These are phyloP conservation scores for Albula glossodonta DNA, from an alignment of 2,113 vertebrate genomes.

Conservation along the genomic window DNA sequence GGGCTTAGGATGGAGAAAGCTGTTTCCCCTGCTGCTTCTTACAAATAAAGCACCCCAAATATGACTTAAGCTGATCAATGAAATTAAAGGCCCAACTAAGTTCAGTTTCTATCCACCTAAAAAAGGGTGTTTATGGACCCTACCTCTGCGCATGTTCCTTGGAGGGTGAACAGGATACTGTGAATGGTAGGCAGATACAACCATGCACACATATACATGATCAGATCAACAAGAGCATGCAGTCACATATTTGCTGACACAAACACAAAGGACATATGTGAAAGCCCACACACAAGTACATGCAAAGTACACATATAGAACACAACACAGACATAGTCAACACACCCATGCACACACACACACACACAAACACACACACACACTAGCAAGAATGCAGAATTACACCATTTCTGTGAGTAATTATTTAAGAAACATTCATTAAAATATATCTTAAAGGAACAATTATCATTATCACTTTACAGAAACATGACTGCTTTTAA, in stretches of 20 bases:
- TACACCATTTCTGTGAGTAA: neutral
- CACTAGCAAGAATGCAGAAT: neutral
- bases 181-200: neutral
- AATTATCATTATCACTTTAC: slow-evolving; percentile 32
- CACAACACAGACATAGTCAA: too few relatives aligned
- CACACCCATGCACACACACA: slow-evolving; percentile 14
- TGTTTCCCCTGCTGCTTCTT: neutral
- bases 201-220: neutral
- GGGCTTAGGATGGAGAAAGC: neutral
- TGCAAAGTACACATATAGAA: too few relatives aligned
- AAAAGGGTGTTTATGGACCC: neutral
- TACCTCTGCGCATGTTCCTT: neutral
- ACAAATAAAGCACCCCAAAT: slow-evolving; percentile 39
- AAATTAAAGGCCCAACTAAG: slow-evolving; percentile 35
- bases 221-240: neutral
- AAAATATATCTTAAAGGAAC: neutral
- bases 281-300: neutral
- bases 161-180: neutral
- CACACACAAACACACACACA: neutral
- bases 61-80: slow-evolving; percentile 50
- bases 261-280: neutral
- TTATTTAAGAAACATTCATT: neutral
- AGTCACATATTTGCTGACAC: neutral
- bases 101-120: neutral
- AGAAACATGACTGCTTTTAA: slow-evolving; percentile 57